Conservation (phyloP, 2,113 vertebrate genomes). For the Emydocephalus ijimae region DNA sequence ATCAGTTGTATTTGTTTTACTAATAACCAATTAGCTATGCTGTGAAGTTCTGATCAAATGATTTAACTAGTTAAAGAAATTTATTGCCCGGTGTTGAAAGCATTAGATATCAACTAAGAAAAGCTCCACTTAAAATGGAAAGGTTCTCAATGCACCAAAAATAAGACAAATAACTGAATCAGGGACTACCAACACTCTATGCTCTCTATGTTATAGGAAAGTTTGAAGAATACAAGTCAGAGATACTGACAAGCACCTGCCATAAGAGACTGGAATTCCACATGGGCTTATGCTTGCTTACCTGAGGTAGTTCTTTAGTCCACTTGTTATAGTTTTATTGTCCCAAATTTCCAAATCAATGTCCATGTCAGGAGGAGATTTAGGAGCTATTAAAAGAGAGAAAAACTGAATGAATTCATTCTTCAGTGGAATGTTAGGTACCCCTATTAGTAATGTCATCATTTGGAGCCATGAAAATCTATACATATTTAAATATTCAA, state of each 20-base stretch:
- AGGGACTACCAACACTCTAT: background rate
- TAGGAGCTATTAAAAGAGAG: conserved; percentile 75
- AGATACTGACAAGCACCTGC: background rate
- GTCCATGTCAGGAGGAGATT: conserved; percentile 88
- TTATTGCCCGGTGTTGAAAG: background rate
- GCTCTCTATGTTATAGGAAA: background rate
- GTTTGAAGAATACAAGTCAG: background rate
- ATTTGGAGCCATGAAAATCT: background rate
- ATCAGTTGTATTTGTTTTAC: background rate
- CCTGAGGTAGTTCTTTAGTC: conserved; percentile 99
- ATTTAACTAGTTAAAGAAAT: conserved; percentile 19
- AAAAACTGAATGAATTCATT: conserved; percentile 1
- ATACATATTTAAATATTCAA: background rate
- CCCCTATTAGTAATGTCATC: background rate
- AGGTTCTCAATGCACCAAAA: background rate
- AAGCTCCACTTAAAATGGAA: background rate
- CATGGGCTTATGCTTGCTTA: conserved; percentile 65
- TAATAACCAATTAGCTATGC: background rate
- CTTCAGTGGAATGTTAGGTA: conserved; percentile 13
- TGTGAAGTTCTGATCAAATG: background rate
- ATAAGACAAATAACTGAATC: background rate
- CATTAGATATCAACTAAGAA: background rate
- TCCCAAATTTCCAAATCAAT: conserved; percentile 94
- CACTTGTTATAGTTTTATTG: conserved; percentile 97
- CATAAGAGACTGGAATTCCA: background rate